phyloP scores from a whole-genome alignment of 2,113 vertebrate genomes.

The Struthio camelus region DNA sequence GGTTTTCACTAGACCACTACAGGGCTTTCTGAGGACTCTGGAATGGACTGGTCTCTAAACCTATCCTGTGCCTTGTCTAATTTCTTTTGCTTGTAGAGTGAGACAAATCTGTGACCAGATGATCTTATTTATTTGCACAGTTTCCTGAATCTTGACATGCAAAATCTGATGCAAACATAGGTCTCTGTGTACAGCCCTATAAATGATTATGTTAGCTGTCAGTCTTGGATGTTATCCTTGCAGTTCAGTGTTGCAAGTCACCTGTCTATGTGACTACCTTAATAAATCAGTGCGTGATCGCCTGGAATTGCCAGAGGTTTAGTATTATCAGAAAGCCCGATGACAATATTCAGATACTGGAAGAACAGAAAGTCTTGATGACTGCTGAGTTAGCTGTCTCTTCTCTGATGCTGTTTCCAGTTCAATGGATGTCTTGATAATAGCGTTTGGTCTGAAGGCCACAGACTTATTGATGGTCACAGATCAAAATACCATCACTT shows the following conservation, averaged over 20 bases:
- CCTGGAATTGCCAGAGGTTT: neutral
- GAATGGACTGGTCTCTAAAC: neutral
- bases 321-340: neutral
- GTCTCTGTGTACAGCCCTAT: neutral
- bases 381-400: slow-evolving; percentile 35
- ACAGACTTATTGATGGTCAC: slow-evolving; percentile 44
- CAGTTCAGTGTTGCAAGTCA: neutral
- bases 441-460: slow-evolving; percentile 48
- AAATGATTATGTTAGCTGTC: neutral
- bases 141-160: neutral
- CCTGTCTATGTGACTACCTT: neutral
- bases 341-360: neutral
- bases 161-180: neutral
- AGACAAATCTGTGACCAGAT: neutral
- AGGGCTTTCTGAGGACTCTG: neutral
- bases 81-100: neutral
- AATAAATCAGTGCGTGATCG: neutral
- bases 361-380: slow-evolving; percentile 11
- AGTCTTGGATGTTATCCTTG: neutral
- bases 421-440: slow-evolving; percentile 26
- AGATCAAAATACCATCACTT: slow-evolving; percentile 56
- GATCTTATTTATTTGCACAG: neutral
- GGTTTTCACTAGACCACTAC: neutral
- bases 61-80: neutral
- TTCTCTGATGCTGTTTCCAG: slow-evolving; percentile 40